Conservation (phyloP, 2,888 invertebrate genomes). For the Catocala nupta region DNA sequence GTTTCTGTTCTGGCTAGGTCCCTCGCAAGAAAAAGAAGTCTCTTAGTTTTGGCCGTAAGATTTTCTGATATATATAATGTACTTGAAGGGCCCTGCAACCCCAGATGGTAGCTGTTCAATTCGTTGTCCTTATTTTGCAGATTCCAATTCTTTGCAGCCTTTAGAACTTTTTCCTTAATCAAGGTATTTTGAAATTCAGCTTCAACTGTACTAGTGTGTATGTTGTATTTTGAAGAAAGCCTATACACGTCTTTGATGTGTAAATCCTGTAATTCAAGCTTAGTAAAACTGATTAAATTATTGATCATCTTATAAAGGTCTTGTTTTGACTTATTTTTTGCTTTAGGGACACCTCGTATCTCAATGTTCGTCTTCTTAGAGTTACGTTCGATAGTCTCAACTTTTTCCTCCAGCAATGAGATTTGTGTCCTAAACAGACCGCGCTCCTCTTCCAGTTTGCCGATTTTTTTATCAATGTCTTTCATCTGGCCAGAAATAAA, state of each 20-base stretch:
- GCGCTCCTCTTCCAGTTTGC: not conserved
- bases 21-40: not conserved
- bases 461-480: not conserved
- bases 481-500: not conserved
- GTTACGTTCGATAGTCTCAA: not conserved
- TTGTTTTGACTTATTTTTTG: not conserved
- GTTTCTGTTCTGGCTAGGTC: not conserved
- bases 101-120: not conserved
- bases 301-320: not conserved
- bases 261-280: not conserved
- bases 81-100: not conserved
- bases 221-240: not conserved
- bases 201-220: not conserved
- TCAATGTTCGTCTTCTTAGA: too few relatives aligned
- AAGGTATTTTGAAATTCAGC: not conserved
- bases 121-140: not conserved
- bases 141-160: not conserved
- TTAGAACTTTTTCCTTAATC: not conserved
- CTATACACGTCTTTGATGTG: not conserved
- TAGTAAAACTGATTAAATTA: too few relatives aligned
- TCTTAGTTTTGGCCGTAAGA: not conserved
- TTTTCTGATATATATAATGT: not conserved
- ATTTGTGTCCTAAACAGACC: not conserved
- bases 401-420: not conserved
- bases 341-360: too few relatives aligned